Evolutionary conservation across 1,140 invertebrate genomes (phyloP).

Genomic region (Ditylenchus dipsaci): DNA sequence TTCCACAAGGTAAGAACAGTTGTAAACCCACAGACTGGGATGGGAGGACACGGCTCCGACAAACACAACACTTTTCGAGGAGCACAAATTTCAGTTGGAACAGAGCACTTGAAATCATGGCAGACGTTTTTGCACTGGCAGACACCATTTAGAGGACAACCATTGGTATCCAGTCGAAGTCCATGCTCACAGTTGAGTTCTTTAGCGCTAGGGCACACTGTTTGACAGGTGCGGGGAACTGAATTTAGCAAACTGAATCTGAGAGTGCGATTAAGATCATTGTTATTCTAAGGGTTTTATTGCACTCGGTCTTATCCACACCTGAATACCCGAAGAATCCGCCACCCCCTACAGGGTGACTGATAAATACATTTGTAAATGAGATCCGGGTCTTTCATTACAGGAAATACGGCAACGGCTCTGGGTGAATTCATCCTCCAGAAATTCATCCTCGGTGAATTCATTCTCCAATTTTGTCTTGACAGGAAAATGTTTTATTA

Average conservation of each 20-base stretch:
- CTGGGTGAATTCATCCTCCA: too few species aligned
- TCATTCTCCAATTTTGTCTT: too few species aligned
- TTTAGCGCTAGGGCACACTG: slow-evolving; percentile 4
- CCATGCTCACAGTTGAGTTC: slow-evolving; percentile 37
- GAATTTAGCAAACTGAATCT: background rate
- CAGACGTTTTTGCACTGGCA: slow-evolving; percentile 47
- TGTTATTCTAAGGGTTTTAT: too few species aligned
- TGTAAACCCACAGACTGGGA: slow-evolving; percentile 12
- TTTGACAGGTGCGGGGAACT: slow-evolving; percentile 4
- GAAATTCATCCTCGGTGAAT: too few species aligned
- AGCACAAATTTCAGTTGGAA: slow-evolving; percentile 40
- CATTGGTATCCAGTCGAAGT: slow-evolving; percentile 36
- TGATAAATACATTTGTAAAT: too few species aligned
- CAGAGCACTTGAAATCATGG: slow-evolving; percentile 42
- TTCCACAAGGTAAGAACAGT: background rate
- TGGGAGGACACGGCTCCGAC: slow-evolving; percentile 6
- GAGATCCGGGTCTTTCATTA: too few species aligned
- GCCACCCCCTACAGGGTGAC: too few species aligned
- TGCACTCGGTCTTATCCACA: too few species aligned
- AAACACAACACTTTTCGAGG: slow-evolving; percentile 31
- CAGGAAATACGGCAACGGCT: too few species aligned
- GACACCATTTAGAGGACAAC: slow-evolving; percentile 43
- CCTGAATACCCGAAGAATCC: too few species aligned
- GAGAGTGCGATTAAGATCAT: too few species aligned
- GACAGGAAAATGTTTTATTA: too few species aligned